Evolutionary conservation across 2,797 vertebrate genomes (phyloP).

Genomic region (Molossus alvarezi): DNA sequence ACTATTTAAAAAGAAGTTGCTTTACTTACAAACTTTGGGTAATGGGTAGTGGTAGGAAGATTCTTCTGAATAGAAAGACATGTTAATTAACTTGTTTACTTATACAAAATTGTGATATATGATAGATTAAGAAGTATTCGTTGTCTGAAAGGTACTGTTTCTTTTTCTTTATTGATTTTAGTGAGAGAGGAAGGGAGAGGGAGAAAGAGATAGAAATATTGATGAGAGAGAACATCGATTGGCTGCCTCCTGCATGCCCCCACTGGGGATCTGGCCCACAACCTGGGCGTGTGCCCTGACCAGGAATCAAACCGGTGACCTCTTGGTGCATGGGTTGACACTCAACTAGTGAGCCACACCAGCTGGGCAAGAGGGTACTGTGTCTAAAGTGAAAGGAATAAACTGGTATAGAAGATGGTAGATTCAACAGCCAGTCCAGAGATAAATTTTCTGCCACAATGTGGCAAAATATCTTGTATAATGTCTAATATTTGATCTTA

Average conservation of each 20-base stretch:
- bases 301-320: too few species aligned
- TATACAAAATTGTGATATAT: background rate
- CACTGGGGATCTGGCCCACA: too few species aligned
- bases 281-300: too few species aligned
- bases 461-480: background rate
- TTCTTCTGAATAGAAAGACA: background rate
- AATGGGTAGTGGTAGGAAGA: background rate
- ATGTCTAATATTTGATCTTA: background rate
- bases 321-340: too few species aligned
- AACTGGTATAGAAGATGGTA: background rate
- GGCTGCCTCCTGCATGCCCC: too few species aligned
- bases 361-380: background rate
- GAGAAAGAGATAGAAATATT: too few species aligned
- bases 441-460: background rate
- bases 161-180: too few species aligned
- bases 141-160: background rate
- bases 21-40: background rate
- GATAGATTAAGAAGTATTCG: background rate
- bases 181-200: too few species aligned
- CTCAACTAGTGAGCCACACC: too few species aligned
- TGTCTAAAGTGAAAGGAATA: background rate
- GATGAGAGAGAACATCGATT: too few species aligned
- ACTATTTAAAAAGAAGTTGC: background rate
- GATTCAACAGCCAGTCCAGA: background rate
- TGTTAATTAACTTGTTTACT: background rate